Conservation (phyloP, 2,888 invertebrate genomes). For the Himalopsyche anomala region DNA sequence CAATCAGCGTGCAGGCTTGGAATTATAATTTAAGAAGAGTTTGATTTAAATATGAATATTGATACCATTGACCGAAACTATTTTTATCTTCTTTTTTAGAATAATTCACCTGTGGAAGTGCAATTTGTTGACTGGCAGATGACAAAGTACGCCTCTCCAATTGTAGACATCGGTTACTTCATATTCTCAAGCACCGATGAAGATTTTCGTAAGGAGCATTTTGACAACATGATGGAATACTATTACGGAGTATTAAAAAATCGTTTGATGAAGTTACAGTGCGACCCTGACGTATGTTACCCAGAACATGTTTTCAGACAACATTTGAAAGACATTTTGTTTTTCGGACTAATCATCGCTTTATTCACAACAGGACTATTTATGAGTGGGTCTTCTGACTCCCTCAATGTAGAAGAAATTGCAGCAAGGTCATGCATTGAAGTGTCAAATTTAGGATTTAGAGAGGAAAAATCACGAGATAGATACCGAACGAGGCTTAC, state of each 20-base stretch:
- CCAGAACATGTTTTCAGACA: slow-evolving; percentile 56
- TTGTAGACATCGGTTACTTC: slow-evolving; percentile 60
- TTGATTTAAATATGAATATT: too few relatives aligned
- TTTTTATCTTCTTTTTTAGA: slow-evolving; percentile 54
- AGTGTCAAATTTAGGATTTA: slow-evolving; percentile 50
- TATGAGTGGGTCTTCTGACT: slow-evolving; percentile 60
- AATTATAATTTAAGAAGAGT: too few relatives aligned
- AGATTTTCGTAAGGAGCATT: slow-evolving; percentile 52
- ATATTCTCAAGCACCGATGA: slow-evolving; percentile 60
- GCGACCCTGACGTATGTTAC: slow-evolving; percentile 52
- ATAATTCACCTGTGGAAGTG: slow-evolving; percentile 48
- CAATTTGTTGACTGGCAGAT: slow-evolving; percentile 63
- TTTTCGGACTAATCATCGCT: slow-evolving; percentile 59
- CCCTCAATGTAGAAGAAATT: slow-evolving; percentile 54
- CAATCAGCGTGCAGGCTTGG: too few relatives aligned
- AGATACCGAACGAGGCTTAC: slow-evolving; percentile 54
- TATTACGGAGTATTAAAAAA: slow-evolving; percentile 52
- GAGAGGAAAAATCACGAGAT: slow-evolving; percentile 49
- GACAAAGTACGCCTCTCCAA: slow-evolving; percentile 56
- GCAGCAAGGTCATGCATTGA: slow-evolving; percentile 53
- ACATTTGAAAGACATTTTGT: slow-evolving; percentile 55
- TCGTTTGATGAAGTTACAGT: slow-evolving; percentile 48
- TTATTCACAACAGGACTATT: slow-evolving; percentile 51
- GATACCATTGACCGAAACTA: too few relatives aligned
- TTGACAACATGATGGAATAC: slow-evolving; percentile 48